Evolutionary conservation across 2,888 invertebrate genomes (phyloP), one percentile per base, ranked within the genome.

Genomic region (Ochropleura leucogaster): DNA sequence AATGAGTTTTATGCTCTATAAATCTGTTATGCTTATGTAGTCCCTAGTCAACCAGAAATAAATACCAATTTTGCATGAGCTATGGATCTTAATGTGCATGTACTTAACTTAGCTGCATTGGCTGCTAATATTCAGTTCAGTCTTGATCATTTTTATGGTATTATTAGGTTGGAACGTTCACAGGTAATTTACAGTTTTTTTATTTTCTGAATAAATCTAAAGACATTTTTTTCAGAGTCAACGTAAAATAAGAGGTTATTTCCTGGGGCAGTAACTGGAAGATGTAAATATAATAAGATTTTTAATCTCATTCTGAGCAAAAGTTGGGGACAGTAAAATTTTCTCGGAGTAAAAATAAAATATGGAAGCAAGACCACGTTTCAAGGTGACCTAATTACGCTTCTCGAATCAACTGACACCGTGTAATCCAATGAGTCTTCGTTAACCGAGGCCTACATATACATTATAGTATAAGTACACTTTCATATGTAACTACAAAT

Each of bases 341-440:
- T 69, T 57, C 79, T 68, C 72, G 60, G 44, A 65, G 80, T 83
- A 72, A 82, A 78, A 80, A 84, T 85, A 77, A 82, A 87, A 87
- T 82, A 83, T 77, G 64, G 68, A 72, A 73, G 69, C 69, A 75
- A 82, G 82, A 80, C 73, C 75, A 79, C 81, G 88, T 85, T 86
- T 81, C 82, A 85, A 83, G 82, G 80, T 88, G 89, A 87, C 88
- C 84, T 88, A 88, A 89, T 89, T 89, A 87, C 82, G 88, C 74
- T 67, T 79, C 80, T 83, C 76, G 88, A 85, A 88, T 89, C 86
- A 88, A 84, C 84, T 82, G 87, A 80, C 87, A 85, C 83, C 77
- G 72, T 77, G 81, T 87, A 89, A 89, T 88, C 80, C 70, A 85
- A 89, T 88, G 80, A 88, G 84, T 66, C 68, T 83, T 86, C 86